Conservation (phyloP, 1,140 invertebrate species). For the Ceratosolen fusciceps region DNA sequence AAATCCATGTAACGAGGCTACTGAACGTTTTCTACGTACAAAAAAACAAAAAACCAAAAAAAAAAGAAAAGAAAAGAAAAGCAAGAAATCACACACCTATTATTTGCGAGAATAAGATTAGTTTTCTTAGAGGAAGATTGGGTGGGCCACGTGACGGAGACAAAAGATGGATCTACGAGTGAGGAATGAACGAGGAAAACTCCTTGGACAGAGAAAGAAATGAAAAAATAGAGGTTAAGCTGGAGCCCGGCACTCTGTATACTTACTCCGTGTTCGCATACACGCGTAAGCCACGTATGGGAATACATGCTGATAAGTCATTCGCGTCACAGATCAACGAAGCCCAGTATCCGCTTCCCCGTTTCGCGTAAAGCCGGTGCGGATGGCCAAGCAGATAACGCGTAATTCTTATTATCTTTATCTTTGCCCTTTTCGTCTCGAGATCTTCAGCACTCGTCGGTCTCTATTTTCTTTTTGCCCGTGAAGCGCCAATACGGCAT, state of each 20-base stretch:
- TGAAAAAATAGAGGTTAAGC: not conserved
- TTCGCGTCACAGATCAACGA: not conserved
- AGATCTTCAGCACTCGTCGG: too few species aligned
- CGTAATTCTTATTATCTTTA: not conserved
- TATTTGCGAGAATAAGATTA: not conserved
- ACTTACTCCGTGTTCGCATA: not conserved
- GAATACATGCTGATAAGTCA: not conserved
- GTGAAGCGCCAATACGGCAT: too few species aligned
- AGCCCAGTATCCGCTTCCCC: not conserved
- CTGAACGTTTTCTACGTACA: not conserved
- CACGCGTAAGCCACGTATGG: not conserved
- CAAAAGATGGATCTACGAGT: not conserved
- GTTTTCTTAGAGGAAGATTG: not conserved
- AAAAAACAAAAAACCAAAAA: not conserved
- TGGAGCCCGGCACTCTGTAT: not conserved
- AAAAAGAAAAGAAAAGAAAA: too few species aligned
- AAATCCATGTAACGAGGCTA: too few species aligned
- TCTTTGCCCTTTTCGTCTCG: slow-evolving; percentile 5
- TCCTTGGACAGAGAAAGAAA: not conserved
- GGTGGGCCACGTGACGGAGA: not conserved
- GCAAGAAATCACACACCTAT: not conserved
- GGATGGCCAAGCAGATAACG: slow-evolving; percentile 9
- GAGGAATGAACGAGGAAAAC: not conserved
- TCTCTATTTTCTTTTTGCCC: not conserved
- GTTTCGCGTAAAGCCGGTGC: not conserved